A percentile compares a stretch with the other conserved stretches of the same genome.
phyloP scores from a whole-genome alignment of 2,113 vertebrate genomes.

The Scortum barcoo region DNA sequence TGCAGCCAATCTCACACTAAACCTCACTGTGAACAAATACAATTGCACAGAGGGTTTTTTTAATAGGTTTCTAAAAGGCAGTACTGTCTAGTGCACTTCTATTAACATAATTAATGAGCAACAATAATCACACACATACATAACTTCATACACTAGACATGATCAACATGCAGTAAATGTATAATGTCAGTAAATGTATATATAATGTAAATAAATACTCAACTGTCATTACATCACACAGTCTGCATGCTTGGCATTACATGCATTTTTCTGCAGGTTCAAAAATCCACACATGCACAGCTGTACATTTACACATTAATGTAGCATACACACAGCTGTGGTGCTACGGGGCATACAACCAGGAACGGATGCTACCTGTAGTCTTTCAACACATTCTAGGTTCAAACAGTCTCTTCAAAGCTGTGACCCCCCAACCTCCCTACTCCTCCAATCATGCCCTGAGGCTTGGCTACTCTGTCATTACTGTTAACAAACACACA shows the following conservation, averaged over 20 bases:
- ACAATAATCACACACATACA: neutral
- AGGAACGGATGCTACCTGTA: conserved; percentile 60
- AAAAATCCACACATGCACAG: conserved; percentile 6
- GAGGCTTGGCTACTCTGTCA: conserved; percentile 74
- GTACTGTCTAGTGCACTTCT: neutral
- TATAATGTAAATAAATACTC: no score
- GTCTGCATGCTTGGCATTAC: conserved; percentile 19
- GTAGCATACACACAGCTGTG: conserved; percentile 77
- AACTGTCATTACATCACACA: conserved; percentile 54
- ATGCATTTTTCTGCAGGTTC: neutral
- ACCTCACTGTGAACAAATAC: neutral
- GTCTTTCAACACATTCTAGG: conserved; percentile 75
- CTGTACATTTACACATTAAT: conserved; percentile 27
- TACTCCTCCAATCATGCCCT: conserved; percentile 53
- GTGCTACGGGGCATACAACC: conserved; percentile 47
- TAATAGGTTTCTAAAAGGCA: neutral
- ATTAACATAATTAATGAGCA: neutral
- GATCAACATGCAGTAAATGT: neutral
- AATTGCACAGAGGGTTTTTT: neutral
- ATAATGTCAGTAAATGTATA: no score
- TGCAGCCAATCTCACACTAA: conserved; percentile 4
- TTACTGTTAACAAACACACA: conserved; percentile 73
- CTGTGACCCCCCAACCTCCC: conserved; percentile 40
- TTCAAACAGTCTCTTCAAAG: conserved; percentile 81
- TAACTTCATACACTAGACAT: neutral